Conservation (phyloP, 2,113 vertebrate species). For the Anarrhichthys ocellatus region DNA sequence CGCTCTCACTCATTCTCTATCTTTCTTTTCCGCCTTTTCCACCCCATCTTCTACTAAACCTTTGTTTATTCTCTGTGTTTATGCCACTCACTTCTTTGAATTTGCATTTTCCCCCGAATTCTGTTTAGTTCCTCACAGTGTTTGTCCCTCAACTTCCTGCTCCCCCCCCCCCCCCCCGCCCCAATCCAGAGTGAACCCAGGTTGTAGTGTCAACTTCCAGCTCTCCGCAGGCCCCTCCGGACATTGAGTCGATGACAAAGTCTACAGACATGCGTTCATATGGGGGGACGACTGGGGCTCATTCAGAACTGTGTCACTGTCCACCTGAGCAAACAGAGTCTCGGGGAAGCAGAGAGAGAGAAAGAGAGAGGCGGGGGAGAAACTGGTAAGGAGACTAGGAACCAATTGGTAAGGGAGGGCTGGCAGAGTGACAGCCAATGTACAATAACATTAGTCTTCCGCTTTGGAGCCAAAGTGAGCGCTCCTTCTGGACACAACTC, state of each 20-base stretch:
- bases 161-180: conserved; percentile 47
- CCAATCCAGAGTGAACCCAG: conserved; percentile 85
- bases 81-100: conserved; percentile 41
- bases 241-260: conserved; percentile 91
- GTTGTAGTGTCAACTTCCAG: conserved; percentile 89
- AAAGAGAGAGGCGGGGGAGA: conserved; percentile 53
- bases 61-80: conserved; percentile 55
- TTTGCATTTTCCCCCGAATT: conserved; percentile 55
- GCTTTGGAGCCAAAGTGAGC: conserved; percentile 87
- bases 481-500: conserved; percentile 91
- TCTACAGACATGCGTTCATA: conserved; percentile 89
- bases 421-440: conserved; percentile 91
- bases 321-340: conserved; percentile 98
- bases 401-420: conserved; percentile 90
- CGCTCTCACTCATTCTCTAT: conserved; percentile 20
- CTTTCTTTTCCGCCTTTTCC: conserved; percentile 50
- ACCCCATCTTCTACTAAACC: conserved; percentile 15
- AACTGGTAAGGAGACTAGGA: conserved; percentile 81
- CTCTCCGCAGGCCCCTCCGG: conserved; percentile 85
- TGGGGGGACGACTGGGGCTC: conserved; percentile 88
- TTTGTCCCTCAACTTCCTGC: conserved; percentile 76
- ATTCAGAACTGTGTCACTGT: conserved; percentile 96
- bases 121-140: conserved; percentile 41
- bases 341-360: conserved; percentile 73
- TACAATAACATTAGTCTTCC: conserved; percentile 99